A percentile compares a stretch with the other conserved stretches of the same genome.
phyloP scores from a whole-genome alignment of 2,888 invertebrate genomes.

The Lasioglossum vierecki region DNA sequence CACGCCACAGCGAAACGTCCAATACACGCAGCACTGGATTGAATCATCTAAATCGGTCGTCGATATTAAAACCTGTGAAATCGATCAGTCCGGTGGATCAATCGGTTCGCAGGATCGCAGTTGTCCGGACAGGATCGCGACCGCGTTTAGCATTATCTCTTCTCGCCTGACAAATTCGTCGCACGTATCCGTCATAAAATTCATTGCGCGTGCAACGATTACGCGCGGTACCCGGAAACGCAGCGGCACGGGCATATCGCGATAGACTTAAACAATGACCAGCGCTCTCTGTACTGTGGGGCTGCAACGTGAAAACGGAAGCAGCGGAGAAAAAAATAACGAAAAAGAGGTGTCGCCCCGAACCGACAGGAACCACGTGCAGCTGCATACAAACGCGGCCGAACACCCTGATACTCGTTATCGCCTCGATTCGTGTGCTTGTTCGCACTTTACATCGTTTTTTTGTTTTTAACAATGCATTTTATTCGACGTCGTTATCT shows the following conservation, averaged over 20 bases:
- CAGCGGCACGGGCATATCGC: slow-evolving; percentile 52
- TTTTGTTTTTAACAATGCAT: background rate
- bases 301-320: slow-evolving; percentile 36
- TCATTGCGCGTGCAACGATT: slow-evolving; percentile 65
- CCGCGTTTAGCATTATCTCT: slow-evolving; percentile 45
- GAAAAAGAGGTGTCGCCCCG: slow-evolving; percentile 23
- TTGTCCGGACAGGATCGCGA: slow-evolving; percentile 22
- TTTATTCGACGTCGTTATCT: background rate
- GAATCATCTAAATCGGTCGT: background rate
- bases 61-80: slow-evolving; percentile 9
- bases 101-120: background rate
- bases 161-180: slow-evolving; percentile 56
- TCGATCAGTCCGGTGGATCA: background rate
- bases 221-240: slow-evolving; percentile 59
- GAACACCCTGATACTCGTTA: slow-evolving; percentile 23
- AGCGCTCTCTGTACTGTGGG: slow-evolving; percentile 11
- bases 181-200: slow-evolving; percentile 64
- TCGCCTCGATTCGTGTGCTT: background rate
- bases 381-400: slow-evolving; percentile 28
- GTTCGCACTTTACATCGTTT: background rate
- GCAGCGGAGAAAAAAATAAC: slow-evolving; percentile 2
- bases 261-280: slow-evolving; percentile 62
- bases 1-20: background rate
- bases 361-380: slow-evolving; percentile 49
- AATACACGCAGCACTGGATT: background rate